Evolutionary conservation across 2,797 vertebrate genomes (phyloP).

Genomic region (Typhlichthys subterraneus): DNA sequence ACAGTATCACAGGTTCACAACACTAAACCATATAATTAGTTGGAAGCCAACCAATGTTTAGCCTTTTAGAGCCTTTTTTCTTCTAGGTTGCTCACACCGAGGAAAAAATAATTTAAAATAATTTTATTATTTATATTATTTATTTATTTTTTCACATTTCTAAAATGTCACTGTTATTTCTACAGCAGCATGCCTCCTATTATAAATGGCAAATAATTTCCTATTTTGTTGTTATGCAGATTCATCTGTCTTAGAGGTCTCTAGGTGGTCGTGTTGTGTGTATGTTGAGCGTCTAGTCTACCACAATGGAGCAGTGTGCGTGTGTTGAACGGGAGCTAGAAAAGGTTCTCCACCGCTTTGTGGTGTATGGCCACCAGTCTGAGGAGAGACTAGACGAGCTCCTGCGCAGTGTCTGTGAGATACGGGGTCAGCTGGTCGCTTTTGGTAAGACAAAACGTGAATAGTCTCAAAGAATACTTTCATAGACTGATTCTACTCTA

Average conservation of each 20-base stretch:
- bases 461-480: not conserved
- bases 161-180: too few relatives aligned
- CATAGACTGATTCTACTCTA: too few relatives aligned
- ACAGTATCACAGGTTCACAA: not conserved
- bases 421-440: slow-evolving; percentile 83
- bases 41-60: not conserved
- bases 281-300: slow-evolving; percentile 55
- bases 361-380: slow-evolving; percentile 88
- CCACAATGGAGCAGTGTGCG: slow-evolving; percentile 88
- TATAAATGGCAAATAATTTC: too few relatives aligned
- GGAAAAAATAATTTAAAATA: too few relatives aligned
- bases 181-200: too few relatives aligned
- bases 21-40: not conserved
- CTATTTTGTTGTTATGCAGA: not conserved
- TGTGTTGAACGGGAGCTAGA: slow-evolving; percentile 91
- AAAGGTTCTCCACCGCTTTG: slow-evolving; percentile 90
- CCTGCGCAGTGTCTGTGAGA: slow-evolving; percentile 84
- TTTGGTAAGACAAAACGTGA: slow-evolving; percentile 72
- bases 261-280: slow-evolving; percentile 42
- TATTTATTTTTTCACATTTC: too few relatives aligned
- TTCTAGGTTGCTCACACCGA: too few relatives aligned
- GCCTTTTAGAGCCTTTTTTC: not conserved
- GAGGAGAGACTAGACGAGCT: slow-evolving; percentile 89
- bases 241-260: not conserved
- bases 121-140: too few relatives aligned